Base-by-base conservation (phyloP, 2,113 vertebrate species). In the Caracal caracal region DNA sequence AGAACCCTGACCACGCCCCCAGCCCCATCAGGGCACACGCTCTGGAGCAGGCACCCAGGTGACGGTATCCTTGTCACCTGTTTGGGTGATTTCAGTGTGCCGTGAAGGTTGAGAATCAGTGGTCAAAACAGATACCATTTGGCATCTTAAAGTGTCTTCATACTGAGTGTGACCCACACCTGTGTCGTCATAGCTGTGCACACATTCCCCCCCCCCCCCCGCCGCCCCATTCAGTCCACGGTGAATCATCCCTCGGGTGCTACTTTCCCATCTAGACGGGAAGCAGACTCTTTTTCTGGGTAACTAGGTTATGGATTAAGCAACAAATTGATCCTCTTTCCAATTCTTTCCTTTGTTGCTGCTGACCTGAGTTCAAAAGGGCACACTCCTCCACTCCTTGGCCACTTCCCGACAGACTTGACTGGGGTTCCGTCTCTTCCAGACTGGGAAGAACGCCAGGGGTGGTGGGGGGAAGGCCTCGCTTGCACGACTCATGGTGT, bases 401-500 rank as follows among this genome's bases (percentile, higher is more conserved):
- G 33, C 5, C 6, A 20, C 10, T n/a, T 75, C 33, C 24, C 1
- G 3, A 11, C 76, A 2, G 76, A 56, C 10, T 12, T 47, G 24
- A 43, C 3, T 10, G 9, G 17, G 3, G 20, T 40, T 40, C 11
- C 78, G 33, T 65, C 71, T 66, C 33, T 10, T 26, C 35, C 43
- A 9, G 71, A 5, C 0, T 0, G 22, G 75, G 80, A 68, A 76
- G 61, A 37, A 37, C 15, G 61, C 7, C 4, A 10, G 2, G 6
- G 13, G 30, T 0, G 40, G 40, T 40, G 40, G 40, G 40, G 24
- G 4, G 20, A 24, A 6, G 1, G 24, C 33, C 33, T 28, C 24
- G 2, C 2, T 2, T 13, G 30, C 1, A 1, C 0, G 5, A 26
- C n/a, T 37, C n/a, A 1, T 0, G 8, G 12, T 1, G 84, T 13